These are phyloP conservation scores for Enteromius unitaeniatus DNA, from an alignment of 2,797 vertebrate species.

Conservation along the genomic window DNA sequence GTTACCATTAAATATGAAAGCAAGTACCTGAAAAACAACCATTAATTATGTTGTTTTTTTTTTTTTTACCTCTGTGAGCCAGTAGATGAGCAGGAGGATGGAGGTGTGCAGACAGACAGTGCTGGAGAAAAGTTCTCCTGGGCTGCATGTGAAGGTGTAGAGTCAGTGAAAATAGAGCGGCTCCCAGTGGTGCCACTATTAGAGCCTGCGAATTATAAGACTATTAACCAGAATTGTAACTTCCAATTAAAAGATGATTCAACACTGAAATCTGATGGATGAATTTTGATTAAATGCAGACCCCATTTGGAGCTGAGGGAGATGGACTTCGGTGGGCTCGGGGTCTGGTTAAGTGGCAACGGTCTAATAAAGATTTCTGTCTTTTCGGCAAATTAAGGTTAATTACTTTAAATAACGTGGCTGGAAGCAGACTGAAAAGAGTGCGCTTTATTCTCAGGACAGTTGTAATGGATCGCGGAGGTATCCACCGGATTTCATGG, in stretches of 20 bases:
- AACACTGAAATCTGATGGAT: slow-evolving; percentile 99
- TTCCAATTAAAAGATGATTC: slow-evolving; percentile 99
- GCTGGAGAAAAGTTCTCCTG: slow-evolving; percentile 56
- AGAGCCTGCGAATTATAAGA: slow-evolving; percentile 97
- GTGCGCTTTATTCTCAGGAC: slow-evolving; percentile 86
- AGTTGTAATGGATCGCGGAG: slow-evolving; percentile 81
- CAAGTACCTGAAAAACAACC: slow-evolving; percentile 57
- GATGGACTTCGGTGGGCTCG: slow-evolving; percentile 86
- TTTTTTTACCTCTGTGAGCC: slow-evolving; percentile 59
- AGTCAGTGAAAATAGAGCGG: slow-evolving; percentile 91
- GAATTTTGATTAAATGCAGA: slow-evolving; percentile 99
- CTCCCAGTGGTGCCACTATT: slow-evolving; percentile 97
- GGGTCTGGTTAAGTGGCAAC: slow-evolving; percentile 92
- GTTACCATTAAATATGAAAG: neutral
- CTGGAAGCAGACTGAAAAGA: slow-evolving; percentile 84
- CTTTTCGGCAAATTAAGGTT: slow-evolving; percentile 95
- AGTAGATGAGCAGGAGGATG: slow-evolving; percentile 36
- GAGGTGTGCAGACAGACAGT: slow-evolving; percentile 15
- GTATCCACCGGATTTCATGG: slow-evolving; percentile 76
- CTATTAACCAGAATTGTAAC: slow-evolving; percentile 99
- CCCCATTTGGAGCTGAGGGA: slow-evolving; percentile 95
- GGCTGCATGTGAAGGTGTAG: slow-evolving; percentile 67
- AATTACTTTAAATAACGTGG: slow-evolving; percentile 99
- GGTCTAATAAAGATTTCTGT: slow-evolving; percentile 93
- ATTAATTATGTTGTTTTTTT: slow-evolving; percentile 52